Evolutionary conservation across 1,140 invertebrate genomes (phyloP).

Genomic region (Heliconius himera): DNA sequence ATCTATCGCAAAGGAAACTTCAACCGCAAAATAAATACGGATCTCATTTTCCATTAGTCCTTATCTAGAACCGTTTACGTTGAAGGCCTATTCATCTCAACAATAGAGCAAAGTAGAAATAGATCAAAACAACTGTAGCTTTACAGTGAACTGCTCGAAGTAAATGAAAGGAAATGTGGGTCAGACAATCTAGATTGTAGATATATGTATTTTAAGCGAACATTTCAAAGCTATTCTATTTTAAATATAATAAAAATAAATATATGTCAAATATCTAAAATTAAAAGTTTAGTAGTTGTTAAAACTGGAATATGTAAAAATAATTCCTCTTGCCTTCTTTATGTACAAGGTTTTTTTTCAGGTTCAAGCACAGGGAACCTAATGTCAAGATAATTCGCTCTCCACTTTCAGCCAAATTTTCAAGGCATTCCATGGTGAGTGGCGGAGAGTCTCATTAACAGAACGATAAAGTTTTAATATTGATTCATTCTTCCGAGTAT

Average conservation of each 20-base stretch:
- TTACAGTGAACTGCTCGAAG: not conserved
- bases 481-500: too few relatives aligned
- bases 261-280: not conserved
- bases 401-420: too few relatives aligned
- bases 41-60: not conserved
- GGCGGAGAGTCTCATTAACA: too few relatives aligned
- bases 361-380: not conserved
- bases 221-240: not conserved
- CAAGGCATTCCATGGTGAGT: too few relatives aligned
- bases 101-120: not conserved
- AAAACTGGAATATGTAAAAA: not conserved
- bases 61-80: slow-evolving; percentile 10
- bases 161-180: slow-evolving; percentile 12
- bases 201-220: not conserved
- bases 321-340: too few relatives aligned
- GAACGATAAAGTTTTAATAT: too few relatives aligned
- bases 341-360: not conserved
- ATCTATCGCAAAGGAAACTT: not conserved
- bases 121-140: slow-evolving; percentile 8
- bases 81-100: slow-evolving; percentile 7
- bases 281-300: not conserved
- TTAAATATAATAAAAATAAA: not conserved
- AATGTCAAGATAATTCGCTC: too few relatives aligned
- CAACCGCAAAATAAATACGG: not conserved
- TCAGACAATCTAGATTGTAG: not conserved